Evolutionary conservation across 2,797 vertebrate species (phyloP).

Genomic region (Gambusia yucatana): DNA sequence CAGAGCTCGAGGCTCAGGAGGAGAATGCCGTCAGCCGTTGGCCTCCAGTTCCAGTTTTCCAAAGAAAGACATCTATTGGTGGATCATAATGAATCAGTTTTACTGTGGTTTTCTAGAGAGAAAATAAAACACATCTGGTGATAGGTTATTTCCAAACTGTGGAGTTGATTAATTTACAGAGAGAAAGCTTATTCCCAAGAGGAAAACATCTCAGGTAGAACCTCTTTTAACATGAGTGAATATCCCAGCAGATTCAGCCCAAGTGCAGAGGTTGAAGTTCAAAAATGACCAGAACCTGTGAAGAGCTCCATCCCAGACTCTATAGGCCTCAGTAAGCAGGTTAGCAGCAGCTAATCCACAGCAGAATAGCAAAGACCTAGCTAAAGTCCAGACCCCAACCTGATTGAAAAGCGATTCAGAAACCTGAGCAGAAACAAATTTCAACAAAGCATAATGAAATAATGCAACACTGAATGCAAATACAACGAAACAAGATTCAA

Average conservation of each 20-base stretch:
- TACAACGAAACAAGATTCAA: neutral
- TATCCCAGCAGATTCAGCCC: neutral
- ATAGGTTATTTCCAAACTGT: neutral
- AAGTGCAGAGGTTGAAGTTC: neutral
- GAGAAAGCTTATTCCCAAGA: neutral
- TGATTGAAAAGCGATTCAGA: neutral
- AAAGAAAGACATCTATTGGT: neutral
- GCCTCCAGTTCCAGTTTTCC: slow-evolving; percentile 21
- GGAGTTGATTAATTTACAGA: neutral
- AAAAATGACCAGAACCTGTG: neutral
- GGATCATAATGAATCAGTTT: neutral
- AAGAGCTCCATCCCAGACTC: neutral
- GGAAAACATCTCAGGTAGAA: no score
- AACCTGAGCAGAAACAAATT: neutral
- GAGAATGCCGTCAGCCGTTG: slow-evolving; percentile 35
- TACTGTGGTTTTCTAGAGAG: neutral
- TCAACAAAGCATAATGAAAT: neutral
- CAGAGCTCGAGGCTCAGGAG: slow-evolving; percentile 17
- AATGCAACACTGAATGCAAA: neutral
- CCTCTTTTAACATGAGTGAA: neutral
- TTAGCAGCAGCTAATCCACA: neutral
- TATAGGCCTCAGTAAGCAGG: neutral
- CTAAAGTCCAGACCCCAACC: neutral
- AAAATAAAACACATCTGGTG: neutral
- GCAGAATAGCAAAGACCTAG: neutral